phyloP scores from a whole-genome alignment of 2,797 vertebrate genomes.

The Chrosomus eos region DNA sequence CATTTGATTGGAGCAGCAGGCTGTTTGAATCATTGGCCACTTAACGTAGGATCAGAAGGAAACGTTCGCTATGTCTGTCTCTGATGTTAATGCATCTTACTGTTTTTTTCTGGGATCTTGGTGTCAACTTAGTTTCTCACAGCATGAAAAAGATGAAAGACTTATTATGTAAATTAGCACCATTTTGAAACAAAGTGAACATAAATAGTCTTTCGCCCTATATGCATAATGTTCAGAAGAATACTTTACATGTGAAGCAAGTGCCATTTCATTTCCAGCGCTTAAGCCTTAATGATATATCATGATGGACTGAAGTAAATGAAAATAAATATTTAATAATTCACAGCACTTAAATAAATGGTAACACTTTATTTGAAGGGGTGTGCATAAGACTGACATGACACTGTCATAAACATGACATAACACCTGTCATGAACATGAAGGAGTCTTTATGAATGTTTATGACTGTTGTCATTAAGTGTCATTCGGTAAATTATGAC shows the following conservation, averaged over 20 bases:
- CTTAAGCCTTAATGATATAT: conserved; percentile 2
- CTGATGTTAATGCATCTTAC: conserved; percentile 8
- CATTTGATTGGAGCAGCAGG: background rate
- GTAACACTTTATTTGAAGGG: too few species aligned
- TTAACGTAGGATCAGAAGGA: background rate
- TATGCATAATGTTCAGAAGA: conserved; percentile 10
- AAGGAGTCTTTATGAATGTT: too few species aligned
- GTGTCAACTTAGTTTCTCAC: conserved; percentile 4
- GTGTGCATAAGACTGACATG: too few species aligned
- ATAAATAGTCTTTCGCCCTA: background rate
- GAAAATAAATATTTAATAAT: background rate
- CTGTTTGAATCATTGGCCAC: background rate
- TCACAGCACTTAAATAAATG: conserved; percentile 1
- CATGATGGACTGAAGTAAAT: background rate
- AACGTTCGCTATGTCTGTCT: background rate
- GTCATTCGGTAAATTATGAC: too few species aligned
- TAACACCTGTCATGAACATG: too few species aligned
- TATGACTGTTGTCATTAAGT: too few species aligned
- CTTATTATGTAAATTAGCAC: conserved; percentile 26
- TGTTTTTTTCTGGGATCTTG: background rate
- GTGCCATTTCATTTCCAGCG: background rate
- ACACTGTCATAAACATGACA: too few species aligned
- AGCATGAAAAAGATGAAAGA: conserved; percentile 29
- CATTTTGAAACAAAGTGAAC: conserved; percentile 18
- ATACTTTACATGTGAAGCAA: conserved; percentile 2